phyloP scores from a whole-genome alignment of 2,888 invertebrate genomes.

The Helleia helle region DNA sequence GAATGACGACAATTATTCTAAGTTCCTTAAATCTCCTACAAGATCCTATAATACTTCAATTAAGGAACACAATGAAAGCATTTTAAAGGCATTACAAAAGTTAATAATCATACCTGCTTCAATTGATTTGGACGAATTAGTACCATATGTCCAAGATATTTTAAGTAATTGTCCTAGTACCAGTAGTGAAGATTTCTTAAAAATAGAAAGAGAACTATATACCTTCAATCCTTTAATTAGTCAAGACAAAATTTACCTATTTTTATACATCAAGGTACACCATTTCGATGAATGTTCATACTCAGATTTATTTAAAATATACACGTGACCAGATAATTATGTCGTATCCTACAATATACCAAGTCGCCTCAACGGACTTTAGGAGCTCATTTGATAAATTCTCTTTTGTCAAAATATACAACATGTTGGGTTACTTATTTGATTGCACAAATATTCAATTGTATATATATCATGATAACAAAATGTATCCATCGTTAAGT shows the following conservation, averaged over 20 bases:
- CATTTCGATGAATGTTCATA: constrained; percentile 11
- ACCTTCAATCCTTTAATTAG: constrained; percentile 8
- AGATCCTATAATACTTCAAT: constrained; percentile 8
- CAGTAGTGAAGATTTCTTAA: constrained; percentile 9
- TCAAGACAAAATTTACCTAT: constrained; percentile 9
- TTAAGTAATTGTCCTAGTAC: constrained; percentile 7
- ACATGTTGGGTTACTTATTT: constrained; percentile 5
- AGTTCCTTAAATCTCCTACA: constrained; percentile 1
- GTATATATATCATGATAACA: not conserved
- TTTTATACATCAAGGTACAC: constrained; percentile 14
- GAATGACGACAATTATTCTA: not conserved
- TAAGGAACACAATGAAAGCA: constrained; percentile 10
- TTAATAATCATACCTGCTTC: constrained; percentile 13
- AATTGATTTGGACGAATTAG: constrained; percentile 14
- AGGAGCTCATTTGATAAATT: constrained; percentile 15
- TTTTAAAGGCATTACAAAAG: constrained; percentile 9
- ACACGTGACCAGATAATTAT: constrained; percentile 7
- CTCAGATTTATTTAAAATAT: constrained; percentile 3
- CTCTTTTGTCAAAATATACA: too few species aligned
- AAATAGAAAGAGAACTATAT: constrained; percentile 11
- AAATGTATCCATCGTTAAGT: not conserved
- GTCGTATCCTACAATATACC: not conserved
- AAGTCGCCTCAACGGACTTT: constrained; percentile 12
- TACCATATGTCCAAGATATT: constrained; percentile 13
- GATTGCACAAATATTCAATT: constrained; percentile 1